A percentile compares a stretch with the other conserved stretches of the same genome.
phyloP scores from a whole-genome alignment of 23 tunicate genomes.

The Oikopleura albicans region DNA sequence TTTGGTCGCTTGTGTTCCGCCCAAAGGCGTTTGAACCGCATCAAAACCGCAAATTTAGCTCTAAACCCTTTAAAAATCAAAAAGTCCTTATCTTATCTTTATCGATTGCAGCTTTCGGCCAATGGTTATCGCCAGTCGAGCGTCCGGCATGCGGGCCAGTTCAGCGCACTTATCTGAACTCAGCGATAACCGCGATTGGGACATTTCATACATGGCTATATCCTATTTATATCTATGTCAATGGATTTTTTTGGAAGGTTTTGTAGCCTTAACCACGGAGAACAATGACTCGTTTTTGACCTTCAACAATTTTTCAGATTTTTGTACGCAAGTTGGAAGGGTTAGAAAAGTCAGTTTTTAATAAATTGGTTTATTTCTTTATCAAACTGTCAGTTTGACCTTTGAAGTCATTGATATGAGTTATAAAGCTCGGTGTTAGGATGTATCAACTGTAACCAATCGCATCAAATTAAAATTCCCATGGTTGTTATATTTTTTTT shows the following conservation, averaged over 20 bases:
- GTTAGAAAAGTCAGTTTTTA: too few species aligned
- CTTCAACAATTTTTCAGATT: too few species aligned
- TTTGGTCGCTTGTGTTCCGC: too few species aligned
- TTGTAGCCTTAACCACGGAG: neutral
- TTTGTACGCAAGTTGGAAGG: too few species aligned
- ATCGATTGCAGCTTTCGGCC: slow-evolving; percentile 19
- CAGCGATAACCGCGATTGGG: neutral
- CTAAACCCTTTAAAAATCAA: too few species aligned
- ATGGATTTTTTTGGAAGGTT: neutral
- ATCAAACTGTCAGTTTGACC: too few species aligned
- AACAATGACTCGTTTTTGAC: neutral
- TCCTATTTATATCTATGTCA: slow-evolving; percentile 1
- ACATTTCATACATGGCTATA: slow-evolving; percentile 1
- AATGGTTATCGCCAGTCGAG: neutral
- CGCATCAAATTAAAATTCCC: slow-evolving; percentile 8
- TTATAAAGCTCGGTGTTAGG: slow-evolving; percentile 14
- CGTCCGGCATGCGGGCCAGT: neutral
- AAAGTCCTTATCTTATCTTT: too few species aligned
- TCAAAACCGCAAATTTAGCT: too few species aligned
- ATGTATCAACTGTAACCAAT: neutral
- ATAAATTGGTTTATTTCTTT: too few species aligned
- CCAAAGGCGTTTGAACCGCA: too few species aligned
- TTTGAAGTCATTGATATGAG: neutral
- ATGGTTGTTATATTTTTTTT: too few species aligned
- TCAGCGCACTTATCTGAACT: neutral